Conservation (phyloP, 1,140 invertebrate genomes). For the Amphibalanus amphitrite region DNA sequence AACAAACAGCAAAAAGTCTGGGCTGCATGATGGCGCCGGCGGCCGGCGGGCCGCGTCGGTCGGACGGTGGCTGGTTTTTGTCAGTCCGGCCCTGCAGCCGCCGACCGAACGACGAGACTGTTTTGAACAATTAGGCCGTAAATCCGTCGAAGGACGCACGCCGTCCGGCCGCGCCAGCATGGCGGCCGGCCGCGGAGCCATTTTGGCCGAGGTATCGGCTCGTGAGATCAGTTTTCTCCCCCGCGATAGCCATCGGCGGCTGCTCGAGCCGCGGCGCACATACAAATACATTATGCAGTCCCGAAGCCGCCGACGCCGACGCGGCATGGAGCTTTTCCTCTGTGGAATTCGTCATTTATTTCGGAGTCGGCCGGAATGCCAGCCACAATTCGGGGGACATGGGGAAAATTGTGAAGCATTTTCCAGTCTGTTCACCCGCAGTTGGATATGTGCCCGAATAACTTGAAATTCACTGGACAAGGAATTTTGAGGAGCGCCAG, state of each 20-base stretch:
- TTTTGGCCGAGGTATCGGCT: neutral
- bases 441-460: neutral
- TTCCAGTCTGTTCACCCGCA: neutral
- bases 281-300: neutral
- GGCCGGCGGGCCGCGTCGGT: too few relatives aligned
- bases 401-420: neutral
- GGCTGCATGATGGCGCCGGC: neutral
- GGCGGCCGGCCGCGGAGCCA: neutral
- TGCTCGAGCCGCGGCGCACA: neutral
- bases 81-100: neutral
- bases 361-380: neutral
- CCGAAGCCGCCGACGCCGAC: too few relatives aligned
- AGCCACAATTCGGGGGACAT: neutral
- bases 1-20: neutral
- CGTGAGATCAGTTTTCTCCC: neutral
- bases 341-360: neutral
- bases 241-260: neutral
- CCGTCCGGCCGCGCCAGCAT: neutral
- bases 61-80: neutral
- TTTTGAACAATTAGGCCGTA: constrained; percentile 1
- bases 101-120: neutral
- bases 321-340: neutral
- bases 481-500: neutral
- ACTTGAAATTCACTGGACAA: neutral
- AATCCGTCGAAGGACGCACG: neutral